A percentile compares a stretch with the other conserved stretches of the same genome.
These are phyloP conservation scores for Piscicola geometra DNA, from an alignment of 2,888 invertebrate genomes.

Conservation along the genomic window DNA sequence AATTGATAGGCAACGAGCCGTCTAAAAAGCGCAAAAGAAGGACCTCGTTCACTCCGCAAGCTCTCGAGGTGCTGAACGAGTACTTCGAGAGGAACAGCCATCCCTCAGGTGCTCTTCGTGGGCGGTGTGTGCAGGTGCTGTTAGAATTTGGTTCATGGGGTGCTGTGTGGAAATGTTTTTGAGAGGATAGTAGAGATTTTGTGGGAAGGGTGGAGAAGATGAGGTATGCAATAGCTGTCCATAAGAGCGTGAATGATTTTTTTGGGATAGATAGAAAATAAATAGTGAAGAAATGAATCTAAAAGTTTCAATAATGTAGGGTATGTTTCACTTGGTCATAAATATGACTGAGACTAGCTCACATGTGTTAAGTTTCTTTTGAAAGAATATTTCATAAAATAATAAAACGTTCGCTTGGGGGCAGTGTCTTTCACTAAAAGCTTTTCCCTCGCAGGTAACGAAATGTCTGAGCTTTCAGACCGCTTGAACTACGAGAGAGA, in stretches of 20 bases:
- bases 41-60: slow-evolving; percentile 94
- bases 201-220: no score
- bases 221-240: no score
- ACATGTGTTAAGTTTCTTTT: not conserved
- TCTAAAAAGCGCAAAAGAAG: slow-evolving; percentile 92
- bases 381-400: not conserved
- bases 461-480: slow-evolving; percentile 90
- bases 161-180: no score
- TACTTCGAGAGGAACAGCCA: slow-evolving; percentile 95
- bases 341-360: no score
- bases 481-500: slow-evolving; percentile 93
- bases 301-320: no score
- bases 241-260: no score
- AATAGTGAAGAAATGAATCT: no score
- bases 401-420: not conserved
- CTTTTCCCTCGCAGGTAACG: slow-evolving; percentile 72
- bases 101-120: slow-evolving; percentile 82
- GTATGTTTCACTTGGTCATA: no score
- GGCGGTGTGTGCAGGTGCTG: no score
- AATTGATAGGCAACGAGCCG: slow-evolving; percentile 85
- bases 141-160: no score
- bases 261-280: no score
- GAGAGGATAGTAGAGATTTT: no score
- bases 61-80: slow-evolving; percentile 84
- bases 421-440: not conserved